A percentile compares a stretch with the other conserved stretches of the same genome.
Evolutionary conservation across 2,113 vertebrate species (phyloP).

Genomic region (Addax nasomaculatus): DNA sequence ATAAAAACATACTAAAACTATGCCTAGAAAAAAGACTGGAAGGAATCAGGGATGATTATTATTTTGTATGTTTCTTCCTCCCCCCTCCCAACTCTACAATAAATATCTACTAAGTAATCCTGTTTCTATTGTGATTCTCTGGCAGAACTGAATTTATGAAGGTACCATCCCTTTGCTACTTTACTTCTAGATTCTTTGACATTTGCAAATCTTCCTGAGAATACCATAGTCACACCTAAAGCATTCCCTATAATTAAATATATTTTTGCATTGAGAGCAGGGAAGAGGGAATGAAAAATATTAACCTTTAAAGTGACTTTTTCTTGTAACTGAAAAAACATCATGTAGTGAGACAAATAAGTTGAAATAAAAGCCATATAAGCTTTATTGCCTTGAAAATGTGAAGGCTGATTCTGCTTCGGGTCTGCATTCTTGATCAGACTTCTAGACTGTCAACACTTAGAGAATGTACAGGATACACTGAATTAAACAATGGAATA

Average conservation of each 20-base stretch:
- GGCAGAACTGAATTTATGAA: not conserved
- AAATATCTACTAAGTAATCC: not conserved
- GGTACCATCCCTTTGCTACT: not conserved
- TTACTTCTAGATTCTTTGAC: not conserved
- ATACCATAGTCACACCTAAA: not conserved
- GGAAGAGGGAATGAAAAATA: not conserved
- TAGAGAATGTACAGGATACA: not conserved
- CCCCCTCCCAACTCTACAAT: not conserved
- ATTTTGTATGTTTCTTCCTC: not conserved
- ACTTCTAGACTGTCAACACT: not conserved
- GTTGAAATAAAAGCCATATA: not conserved
- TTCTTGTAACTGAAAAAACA: constrained; percentile 17
- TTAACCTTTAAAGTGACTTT: not conserved
- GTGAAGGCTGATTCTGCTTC: not conserved
- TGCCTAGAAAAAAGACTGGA: not conserved
- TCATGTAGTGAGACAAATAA: not conserved
- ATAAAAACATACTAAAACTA: not conserved
- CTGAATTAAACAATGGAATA: not conserved
- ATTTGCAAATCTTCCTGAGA: constrained; percentile 2
- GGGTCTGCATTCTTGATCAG: not conserved
- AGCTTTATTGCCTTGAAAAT: not conserved
- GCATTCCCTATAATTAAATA: not conserved
- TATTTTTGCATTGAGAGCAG: not conserved
- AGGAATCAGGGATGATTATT: not conserved
- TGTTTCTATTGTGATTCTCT: not conserved